These are phyloP conservation scores for Tychaedon coryphoeus DNA, from an alignment of 2,113 vertebrate species.

Conservation along the genomic window DNA sequence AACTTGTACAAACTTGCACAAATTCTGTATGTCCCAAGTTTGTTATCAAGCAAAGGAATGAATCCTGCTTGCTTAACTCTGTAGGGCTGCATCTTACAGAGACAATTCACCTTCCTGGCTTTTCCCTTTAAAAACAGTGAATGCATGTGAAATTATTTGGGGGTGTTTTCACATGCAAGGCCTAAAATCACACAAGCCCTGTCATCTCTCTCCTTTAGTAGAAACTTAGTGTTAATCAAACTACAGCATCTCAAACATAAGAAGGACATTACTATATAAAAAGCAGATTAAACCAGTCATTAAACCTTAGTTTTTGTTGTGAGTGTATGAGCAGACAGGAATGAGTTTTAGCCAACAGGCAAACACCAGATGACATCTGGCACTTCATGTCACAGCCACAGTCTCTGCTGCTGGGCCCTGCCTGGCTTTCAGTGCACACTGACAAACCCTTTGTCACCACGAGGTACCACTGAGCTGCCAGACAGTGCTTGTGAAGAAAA, in stretches of 20 bases:
- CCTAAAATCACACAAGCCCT: neutral
- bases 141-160: neutral
- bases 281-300: neutral
- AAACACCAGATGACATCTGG: neutral
- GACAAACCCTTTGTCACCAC: neutral
- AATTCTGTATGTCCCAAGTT: neutral
- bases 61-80: neutral
- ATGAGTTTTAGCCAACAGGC: neutral
- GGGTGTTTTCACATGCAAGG: neutral
- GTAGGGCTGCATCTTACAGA: neutral
- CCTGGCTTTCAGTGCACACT: neutral
- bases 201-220: neutral
- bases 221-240: neutral
- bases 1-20: neutral
- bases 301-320: neutral
- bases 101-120: neutral
- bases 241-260: neutral
- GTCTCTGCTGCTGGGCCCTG: neutral
- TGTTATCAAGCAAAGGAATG: neutral
- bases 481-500: conserved; percentile 33
- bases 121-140: neutral
- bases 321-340: neutral
- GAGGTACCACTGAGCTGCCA: conserved; percentile 9
- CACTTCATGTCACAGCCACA: neutral
- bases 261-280: neutral